phyloP scores from a whole-genome alignment of 1,140 invertebrate species.

The Galleria mellonella region DNA sequence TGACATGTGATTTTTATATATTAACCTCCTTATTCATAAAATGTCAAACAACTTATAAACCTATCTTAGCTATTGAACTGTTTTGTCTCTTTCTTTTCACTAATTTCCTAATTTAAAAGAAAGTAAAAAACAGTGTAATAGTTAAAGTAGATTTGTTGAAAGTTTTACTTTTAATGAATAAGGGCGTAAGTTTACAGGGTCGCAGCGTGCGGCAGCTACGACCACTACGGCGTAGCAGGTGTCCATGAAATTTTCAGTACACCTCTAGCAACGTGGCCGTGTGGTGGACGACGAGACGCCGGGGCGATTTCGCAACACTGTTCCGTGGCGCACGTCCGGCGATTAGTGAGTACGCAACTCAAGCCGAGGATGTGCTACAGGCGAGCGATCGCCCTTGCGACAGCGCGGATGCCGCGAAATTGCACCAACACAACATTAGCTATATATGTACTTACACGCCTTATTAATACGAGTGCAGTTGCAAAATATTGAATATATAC shows the following conservation, averaged over 20 bases:
- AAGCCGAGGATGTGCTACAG: slow-evolving; percentile 43
- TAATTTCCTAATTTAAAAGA: no score
- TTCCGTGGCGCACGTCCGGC: slow-evolving; percentile 59
- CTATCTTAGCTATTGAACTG: no score
- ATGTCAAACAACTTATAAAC: no score
- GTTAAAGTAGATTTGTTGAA: no score
- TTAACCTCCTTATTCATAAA: no score
- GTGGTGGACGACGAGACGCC: no score
- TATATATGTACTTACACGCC: slow-evolving; percentile 33
- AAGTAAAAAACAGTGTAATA: no score
- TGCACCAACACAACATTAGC: slow-evolving; percentile 36
- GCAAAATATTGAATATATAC: slow-evolving; percentile 56
- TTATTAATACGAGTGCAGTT: slow-evolving; percentile 63
- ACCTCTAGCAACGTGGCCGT: slow-evolving; percentile 9
- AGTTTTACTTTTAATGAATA: no score
- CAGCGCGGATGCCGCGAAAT: slow-evolving; percentile 60
- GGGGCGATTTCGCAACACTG: slow-evolving; percentile 39
- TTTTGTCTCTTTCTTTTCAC: no score
- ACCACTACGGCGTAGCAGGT: slow-evolving; percentile 6
- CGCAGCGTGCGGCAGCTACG: not conserved
- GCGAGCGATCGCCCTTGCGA: slow-evolving; percentile 50
- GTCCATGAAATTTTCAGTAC: slow-evolving; percentile 19
- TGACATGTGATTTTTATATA: no score
- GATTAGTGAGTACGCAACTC: slow-evolving; percentile 53
- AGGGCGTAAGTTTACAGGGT: no score